Percentiles rank a stretch among this genome's conserved stretches.
phyloP scores from a whole-genome alignment of 2,113 vertebrate species.

The Chaenocephalus aceratus region DNA sequence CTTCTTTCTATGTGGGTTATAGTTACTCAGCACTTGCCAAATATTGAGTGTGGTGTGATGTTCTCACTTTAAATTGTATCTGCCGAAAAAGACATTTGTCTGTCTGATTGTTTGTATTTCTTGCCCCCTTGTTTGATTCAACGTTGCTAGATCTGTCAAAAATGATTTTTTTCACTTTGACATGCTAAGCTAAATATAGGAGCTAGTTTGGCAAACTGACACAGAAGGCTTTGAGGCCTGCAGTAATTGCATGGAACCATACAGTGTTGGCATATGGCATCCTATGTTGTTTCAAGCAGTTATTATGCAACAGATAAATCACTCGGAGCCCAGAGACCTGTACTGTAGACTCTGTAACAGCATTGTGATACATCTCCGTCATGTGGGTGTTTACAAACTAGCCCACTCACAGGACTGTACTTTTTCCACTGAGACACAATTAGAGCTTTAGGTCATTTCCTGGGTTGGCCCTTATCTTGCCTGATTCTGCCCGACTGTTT shows the following conservation, averaged over 20 bases:
- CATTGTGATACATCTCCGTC: constrained; percentile 19
- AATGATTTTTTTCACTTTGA: neutral
- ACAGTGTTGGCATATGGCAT: constrained; percentile 57
- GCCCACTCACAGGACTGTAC: constrained; percentile 46
- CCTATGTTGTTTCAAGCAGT: constrained; percentile 45
- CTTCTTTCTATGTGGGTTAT: neutral
- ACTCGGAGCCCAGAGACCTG: constrained; percentile 7
- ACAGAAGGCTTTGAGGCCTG: constrained; percentile 4
- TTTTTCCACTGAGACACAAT: constrained; percentile 68
- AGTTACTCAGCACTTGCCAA: neutral
- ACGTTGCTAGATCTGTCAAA: constrained; percentile 3
- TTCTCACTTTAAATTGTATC: no score
- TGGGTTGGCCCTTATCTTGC: constrained; percentile 66
- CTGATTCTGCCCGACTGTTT: constrained; percentile 50
- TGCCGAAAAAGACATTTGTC: neutral
- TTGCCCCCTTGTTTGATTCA: no score
- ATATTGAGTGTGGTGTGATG: neutral
- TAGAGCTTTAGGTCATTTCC: constrained; percentile 78
- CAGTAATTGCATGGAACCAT: constrained; percentile 52
- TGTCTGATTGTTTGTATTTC: neutral
- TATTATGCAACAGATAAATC: constrained; percentile 53
- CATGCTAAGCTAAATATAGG: neutral
- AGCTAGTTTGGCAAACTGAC: constrained; percentile 16
- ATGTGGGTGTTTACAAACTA: constrained; percentile 54
- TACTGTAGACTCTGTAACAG: neutral